Conservation (phyloP, 2,113 vertebrate species). For the Phrynosoma blainvillii region DNA sequence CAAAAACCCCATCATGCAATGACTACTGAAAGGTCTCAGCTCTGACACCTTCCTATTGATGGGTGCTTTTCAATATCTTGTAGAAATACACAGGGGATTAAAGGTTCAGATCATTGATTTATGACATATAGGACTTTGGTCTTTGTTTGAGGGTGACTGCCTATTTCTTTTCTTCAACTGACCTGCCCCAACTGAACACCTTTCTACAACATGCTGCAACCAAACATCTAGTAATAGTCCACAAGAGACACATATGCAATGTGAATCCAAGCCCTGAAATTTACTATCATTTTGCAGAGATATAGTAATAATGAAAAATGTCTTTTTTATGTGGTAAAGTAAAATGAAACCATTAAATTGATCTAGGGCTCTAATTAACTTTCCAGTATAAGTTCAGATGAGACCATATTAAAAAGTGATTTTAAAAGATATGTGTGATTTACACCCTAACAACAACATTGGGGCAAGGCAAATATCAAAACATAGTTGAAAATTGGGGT, state of each 20-base stretch:
- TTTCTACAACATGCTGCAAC: slow-evolving; percentile 49
- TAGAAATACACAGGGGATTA: background rate
- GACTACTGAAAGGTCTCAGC: background rate
- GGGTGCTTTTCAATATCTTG: background rate
- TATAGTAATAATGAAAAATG: slow-evolving; percentile 11
- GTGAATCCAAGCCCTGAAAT: background rate
- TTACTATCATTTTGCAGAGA: background rate
- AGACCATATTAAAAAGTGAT: background rate
- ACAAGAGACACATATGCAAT: background rate
- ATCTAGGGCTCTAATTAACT: slow-evolving; percentile 27
- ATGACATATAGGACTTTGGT: background rate
- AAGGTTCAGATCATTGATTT: background rate
- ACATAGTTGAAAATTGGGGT: background rate
- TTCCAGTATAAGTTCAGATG: background rate
- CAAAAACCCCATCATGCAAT: background rate
- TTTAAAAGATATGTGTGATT: background rate
- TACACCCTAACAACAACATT: slow-evolving; percentile 17
- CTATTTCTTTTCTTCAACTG: slow-evolving; percentile 9
- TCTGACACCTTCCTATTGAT: background rate
- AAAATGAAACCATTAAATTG: slow-evolving; percentile 34
- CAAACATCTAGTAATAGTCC: slow-evolving; percentile 40
- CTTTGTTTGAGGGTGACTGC: background rate
- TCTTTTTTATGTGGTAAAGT: background rate
- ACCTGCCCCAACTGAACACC: slow-evolving; percentile 17
- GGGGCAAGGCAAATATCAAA: background rate